phyloP scores from a whole-genome alignment of 2,797 vertebrate genomes.

The Numenius phaeopus region DNA sequence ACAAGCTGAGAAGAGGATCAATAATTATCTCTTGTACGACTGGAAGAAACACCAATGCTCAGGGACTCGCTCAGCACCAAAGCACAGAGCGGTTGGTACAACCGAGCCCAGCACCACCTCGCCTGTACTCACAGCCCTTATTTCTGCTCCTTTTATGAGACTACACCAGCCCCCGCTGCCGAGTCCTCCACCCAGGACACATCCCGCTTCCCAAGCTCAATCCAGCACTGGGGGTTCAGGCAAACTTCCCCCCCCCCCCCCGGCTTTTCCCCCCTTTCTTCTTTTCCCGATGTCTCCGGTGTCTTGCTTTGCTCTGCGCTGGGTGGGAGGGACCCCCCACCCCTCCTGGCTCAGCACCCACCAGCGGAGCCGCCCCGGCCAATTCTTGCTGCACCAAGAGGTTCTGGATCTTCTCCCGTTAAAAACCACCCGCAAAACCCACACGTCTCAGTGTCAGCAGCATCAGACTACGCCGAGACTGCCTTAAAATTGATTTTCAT shows the following conservation, averaged over 20 bases:
- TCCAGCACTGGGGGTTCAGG: too few relatives aligned
- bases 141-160: not conserved
- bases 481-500: not conserved
- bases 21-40: fast-evolving
- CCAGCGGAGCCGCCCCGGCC: not conserved
- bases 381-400: too few relatives aligned
- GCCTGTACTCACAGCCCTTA: not conserved
- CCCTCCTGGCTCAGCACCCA: not conserved
- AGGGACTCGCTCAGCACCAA: not conserved
- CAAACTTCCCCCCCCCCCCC: not conserved
- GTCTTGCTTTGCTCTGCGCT: fast-evolving
- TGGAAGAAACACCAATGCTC: not conserved
- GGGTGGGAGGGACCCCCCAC: not conserved
- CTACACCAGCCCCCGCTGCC: fast-evolving
- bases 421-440: not conserved
- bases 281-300: not conserved
- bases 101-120: not conserved
- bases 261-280: too few relatives aligned
- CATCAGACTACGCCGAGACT: not conserved
- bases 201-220: fast-evolving
- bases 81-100: not conserved
- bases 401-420: not conserved
- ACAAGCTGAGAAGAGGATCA: not conserved
- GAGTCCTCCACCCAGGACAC: fast-evolving
- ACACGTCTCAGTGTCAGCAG: not conserved